phyloP scores from a whole-genome alignment of 2,888 invertebrate species.

The Pantelozetes paolii region DNA sequence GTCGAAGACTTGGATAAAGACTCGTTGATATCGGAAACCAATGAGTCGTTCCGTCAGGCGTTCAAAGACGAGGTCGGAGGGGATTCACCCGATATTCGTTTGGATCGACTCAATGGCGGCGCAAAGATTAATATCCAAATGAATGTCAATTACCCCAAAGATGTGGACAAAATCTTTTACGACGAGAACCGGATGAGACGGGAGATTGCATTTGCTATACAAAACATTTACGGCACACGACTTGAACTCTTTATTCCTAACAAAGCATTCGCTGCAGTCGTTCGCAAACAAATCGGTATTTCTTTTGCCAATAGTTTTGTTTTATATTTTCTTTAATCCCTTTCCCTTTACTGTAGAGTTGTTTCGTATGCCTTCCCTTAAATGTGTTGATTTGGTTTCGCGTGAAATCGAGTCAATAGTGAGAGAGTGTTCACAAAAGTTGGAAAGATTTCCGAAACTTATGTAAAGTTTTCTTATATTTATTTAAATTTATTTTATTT shows the following conservation, averaged over 20 bases:
- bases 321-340: constrained; percentile 55
- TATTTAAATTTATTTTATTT: background rate
- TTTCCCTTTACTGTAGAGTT: no score
- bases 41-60: constrained; percentile 91
- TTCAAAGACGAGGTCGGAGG: constrained; percentile 98
- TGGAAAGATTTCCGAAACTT: constrained; percentile 55
- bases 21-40: constrained; percentile 78
- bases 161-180: constrained; percentile 74
- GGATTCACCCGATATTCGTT: constrained; percentile 93
- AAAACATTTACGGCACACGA: constrained; percentile 86
- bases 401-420: constrained; percentile 12
- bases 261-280: constrained; percentile 99
- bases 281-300: constrained; percentile 74
- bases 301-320: constrained; percentile 56
- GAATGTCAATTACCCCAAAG: constrained; percentile 97
- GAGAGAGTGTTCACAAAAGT: background rate
- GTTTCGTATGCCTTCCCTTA: constrained; percentile 40
- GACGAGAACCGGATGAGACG: constrained; percentile 95
- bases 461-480: constrained; percentile 52
- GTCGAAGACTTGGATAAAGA: constrained; percentile 42
- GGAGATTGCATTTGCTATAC: constrained; percentile 96
- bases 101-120: constrained; percentile 93
- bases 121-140: constrained; percentile 97
- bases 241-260: constrained; percentile 98
- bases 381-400: constrained; percentile 13